Percentiles rank a stretch among this genome's conserved stretches.
Evolutionary conservation across 2,797 vertebrate genomes (phyloP).

Genomic region (Smutsia temminckii): DNA sequence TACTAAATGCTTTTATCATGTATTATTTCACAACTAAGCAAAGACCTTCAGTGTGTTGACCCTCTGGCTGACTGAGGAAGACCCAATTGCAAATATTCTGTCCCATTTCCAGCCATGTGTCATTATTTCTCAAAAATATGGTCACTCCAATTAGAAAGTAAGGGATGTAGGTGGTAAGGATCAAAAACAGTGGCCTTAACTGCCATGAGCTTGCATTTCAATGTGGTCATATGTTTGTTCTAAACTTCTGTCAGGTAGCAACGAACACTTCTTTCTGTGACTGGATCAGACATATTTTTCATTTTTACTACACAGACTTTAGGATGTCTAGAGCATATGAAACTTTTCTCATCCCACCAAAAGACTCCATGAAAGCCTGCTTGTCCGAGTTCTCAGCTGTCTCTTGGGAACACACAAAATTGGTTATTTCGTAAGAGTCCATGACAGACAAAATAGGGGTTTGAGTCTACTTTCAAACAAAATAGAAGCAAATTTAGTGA

Average conservation of each 20-base stretch:
- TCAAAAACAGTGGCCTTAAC: not conserved
- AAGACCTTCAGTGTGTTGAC: not conserved
- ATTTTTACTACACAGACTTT: slow-evolving; percentile 15
- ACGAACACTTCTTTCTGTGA: not conserved
- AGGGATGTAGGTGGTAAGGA: not conserved
- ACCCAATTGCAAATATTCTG: not conserved
- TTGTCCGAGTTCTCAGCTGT: not conserved
- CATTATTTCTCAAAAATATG: not conserved
- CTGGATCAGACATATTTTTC: not conserved
- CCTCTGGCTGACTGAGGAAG: not conserved
- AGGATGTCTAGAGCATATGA: not conserved
- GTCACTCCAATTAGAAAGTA: not conserved
- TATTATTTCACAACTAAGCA: not conserved
- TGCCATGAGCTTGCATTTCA: not conserved
- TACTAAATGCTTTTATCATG: not conserved
- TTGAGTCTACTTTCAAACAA: slow-evolving; percentile 22
- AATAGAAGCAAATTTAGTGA: slow-evolving; percentile 15
- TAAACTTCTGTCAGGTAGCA: not conserved
- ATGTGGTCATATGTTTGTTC: not conserved
- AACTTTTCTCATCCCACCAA: not conserved
- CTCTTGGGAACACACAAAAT: not conserved
- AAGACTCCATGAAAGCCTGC: not conserved
- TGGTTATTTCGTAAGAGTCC: slow-evolving; percentile 39
- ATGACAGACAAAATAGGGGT: not conserved
- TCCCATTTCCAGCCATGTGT: not conserved